Conservation (phyloP, 2,797 vertebrate genomes). For the Nannoperca australis region DNA sequence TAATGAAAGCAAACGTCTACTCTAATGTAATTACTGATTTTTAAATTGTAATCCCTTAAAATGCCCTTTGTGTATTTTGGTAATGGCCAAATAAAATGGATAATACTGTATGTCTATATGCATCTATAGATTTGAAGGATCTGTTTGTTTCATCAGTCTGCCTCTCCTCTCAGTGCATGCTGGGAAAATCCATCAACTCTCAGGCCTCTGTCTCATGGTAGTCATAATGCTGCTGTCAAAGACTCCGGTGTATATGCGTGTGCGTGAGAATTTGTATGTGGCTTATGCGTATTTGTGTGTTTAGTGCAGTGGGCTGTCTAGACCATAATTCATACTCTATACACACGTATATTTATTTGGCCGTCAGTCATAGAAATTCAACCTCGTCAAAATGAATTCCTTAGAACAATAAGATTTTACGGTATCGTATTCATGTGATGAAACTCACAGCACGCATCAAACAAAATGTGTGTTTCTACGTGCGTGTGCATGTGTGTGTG, state of each 20-base stretch:
- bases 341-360: conserved; percentile 13
- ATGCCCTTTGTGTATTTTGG: neutral
- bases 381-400: conserved; percentile 23
- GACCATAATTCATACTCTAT: conserved; percentile 20
- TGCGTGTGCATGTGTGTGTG: conserved; percentile 1
- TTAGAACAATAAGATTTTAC: conserved; percentile 42
- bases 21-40: no score
- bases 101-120: neutral
- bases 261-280: neutral
- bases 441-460: conserved; percentile 31
- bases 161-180: conserved; percentile 20
- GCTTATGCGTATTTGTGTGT: no score
- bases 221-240: conserved; percentile 38
- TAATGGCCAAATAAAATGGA: neutral
- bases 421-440: conserved; percentile 26
- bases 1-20: neutral
- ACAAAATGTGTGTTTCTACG: conserved; percentile 5
- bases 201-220: conserved; percentile 42
- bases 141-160: conserved; percentile 45
- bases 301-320: conserved; percentile 4
- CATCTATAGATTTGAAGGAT: conserved; percentile 9
- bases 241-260: conserved; percentile 22
- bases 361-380: conserved; percentile 25
- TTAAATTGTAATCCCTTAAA: neutral
- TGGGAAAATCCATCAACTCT: conserved; percentile 39